Conservation (phyloP, 2,888 invertebrate species). For the Amblyjoppa proteus region DNA sequence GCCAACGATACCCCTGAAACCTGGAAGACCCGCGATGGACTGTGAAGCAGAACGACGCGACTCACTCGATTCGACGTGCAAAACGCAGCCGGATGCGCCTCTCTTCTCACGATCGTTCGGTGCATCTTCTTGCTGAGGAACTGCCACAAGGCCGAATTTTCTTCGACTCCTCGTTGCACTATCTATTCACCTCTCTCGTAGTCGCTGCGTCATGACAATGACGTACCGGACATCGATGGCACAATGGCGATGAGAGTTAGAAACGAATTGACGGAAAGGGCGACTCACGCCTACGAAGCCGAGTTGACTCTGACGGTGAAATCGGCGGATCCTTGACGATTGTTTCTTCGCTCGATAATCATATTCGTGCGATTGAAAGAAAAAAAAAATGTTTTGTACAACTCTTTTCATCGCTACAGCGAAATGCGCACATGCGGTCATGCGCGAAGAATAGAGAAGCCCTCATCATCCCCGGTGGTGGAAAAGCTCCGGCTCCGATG, state of each 20-base stretch:
- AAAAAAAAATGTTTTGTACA: no score
- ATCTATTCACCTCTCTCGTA: constrained; percentile 41
- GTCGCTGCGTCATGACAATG: not conserved
- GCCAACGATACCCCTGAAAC: constrained; percentile 75
- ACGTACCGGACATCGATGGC: constrained; percentile 6
- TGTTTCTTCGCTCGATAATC: constrained; percentile 59
- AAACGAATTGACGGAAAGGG: not conserved
- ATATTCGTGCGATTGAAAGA: constrained; percentile 21
- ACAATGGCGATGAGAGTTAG: constrained; percentile 46
- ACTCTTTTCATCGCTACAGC: not conserved
- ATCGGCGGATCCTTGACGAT: constrained; percentile 44
- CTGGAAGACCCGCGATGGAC: not conserved
- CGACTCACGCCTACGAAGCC: constrained; percentile 33
- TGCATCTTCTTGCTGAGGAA: not conserved
- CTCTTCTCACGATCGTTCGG: no score
- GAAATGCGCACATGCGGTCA: not conserved
- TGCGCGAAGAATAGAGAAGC: not conserved
- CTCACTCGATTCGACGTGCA: no score
- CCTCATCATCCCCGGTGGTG: not conserved
- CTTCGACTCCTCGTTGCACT: constrained; percentile 34
- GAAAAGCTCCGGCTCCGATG: constrained; percentile 41
- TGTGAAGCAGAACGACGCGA: not conserved
- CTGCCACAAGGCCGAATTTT: constrained; percentile 44
- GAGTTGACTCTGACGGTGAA: constrained; percentile 40
- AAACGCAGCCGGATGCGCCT: no score